Percentiles rank a stretch among this genome's conserved stretches.
phyloP scores from a whole-genome alignment of 2,113 vertebrate species.

The Elachura formosa region DNA sequence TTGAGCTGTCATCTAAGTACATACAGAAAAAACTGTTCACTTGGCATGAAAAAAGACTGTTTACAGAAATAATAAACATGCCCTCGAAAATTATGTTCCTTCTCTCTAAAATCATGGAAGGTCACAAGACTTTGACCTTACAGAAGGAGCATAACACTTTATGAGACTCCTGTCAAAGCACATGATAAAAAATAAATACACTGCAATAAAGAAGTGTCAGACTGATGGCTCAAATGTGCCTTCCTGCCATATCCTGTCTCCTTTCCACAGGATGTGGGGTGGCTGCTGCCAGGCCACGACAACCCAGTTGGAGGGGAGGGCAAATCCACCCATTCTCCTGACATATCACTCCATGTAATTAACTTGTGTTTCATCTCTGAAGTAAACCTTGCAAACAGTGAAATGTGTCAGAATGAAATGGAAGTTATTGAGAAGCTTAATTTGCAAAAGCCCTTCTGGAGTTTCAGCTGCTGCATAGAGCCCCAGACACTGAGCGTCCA shows the following conservation, averaged over 20 bases:
- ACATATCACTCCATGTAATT: neutral
- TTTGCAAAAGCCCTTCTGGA: neutral
- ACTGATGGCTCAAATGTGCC: conserved; percentile 34
- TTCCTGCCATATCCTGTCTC: neutral
- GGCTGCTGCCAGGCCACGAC: neutral
- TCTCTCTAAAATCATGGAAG: conserved; percentile 8
- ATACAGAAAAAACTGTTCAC: neutral
- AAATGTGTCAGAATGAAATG: neutral
- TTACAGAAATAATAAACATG: conserved; percentile 57
- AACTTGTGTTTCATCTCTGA: conserved; percentile 33
- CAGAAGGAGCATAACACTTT: conserved; percentile 49
- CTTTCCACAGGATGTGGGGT: neutral
- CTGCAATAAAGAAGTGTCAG: conserved; percentile 39
- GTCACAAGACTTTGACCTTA: conserved; percentile 29
- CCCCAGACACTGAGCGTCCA: neutral
- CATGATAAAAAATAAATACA: conserved; percentile 56
- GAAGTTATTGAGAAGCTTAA: neutral
- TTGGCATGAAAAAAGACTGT: conserved; percentile 32
- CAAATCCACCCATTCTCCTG: neutral
- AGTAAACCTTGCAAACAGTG: neutral
- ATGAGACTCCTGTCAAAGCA: conserved; percentile 56
- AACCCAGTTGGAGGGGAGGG: neutral
- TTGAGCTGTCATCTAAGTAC: conserved; percentile 33
- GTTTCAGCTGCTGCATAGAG: conserved; percentile 50
- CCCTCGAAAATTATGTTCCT: conserved; percentile 29